A percentile compares a stretch with the other conserved stretches of the same genome.
phyloP scores from a whole-genome alignment of 2,113 vertebrate genomes.

The Serinus canaria region DNA sequence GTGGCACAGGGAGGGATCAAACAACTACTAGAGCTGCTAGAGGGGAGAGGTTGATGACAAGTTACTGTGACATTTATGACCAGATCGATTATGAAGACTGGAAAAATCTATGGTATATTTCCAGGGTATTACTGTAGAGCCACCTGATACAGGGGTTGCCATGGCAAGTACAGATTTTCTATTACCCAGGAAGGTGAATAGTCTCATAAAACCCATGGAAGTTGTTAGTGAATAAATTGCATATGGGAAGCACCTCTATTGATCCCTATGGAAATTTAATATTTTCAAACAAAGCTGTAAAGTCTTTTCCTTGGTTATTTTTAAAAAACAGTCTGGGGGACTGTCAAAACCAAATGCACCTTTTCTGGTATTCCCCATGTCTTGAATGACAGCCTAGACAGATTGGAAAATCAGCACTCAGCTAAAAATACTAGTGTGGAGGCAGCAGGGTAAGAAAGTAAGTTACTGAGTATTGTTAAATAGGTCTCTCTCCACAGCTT shows the following conservation, averaged over 20 bases:
- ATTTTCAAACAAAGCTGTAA: conserved; percentile 22
- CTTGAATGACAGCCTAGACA: conserved; percentile 25
- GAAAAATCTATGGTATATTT: conserved; percentile 29
- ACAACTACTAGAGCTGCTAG: neutral
- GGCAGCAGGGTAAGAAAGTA: conserved; percentile 7
- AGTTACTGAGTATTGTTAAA: neutral
- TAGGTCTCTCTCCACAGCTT: neutral
- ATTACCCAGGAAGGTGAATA: conserved; percentile 52
- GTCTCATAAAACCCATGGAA: conserved; percentile 40
- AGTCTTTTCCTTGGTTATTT: conserved; percentile 2
- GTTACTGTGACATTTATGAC: conserved; percentile 44
- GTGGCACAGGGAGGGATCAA: neutral
- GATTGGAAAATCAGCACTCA: conserved; percentile 22
- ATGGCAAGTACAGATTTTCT: conserved; percentile 58
- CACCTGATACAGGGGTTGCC: conserved; percentile 33
- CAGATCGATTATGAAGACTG: conserved; percentile 41
- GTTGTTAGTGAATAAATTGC: conserved; percentile 44
- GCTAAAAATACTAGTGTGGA: conserved; percentile 50
- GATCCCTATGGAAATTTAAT: conserved; percentile 33
- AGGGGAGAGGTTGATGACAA: conserved; percentile 54
- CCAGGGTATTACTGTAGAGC: neutral
- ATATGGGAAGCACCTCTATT: neutral
- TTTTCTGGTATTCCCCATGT: conserved; percentile 32
- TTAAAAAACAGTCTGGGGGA: neutral
- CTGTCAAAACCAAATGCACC: conserved; percentile 5